phyloP scores from a whole-genome alignment of 2,888 invertebrate species.

The Mayetiola destructor region DNA sequence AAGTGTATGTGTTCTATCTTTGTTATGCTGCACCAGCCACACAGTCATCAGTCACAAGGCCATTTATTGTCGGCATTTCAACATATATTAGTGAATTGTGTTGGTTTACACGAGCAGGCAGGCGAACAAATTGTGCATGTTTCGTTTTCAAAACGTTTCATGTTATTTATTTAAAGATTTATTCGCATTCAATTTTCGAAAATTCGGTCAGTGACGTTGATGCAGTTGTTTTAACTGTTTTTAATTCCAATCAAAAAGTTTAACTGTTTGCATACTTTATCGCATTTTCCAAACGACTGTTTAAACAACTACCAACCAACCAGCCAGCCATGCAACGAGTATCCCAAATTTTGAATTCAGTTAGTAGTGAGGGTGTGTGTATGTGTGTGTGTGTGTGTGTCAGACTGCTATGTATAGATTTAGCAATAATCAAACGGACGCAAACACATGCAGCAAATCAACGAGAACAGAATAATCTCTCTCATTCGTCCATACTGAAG shows the following conservation, averaged over 20 bases:
- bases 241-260: slow-evolving; percentile 12
- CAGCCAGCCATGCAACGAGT: neutral
- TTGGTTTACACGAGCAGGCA: no score
- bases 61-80: no score
- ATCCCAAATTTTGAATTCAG: neutral
- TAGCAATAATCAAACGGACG: neutral
- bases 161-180: slow-evolving; percentile 7
- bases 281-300: slow-evolving; percentile 10
- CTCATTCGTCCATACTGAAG: neutral
- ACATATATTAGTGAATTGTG: no score
- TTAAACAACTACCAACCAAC: neutral
- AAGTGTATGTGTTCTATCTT: no score
- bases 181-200: neutral
- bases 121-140: slow-evolving; percentile 2
- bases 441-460: no score
- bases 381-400: neutral
- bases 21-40: no score
- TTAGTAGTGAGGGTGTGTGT: neutral
- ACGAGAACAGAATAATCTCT: neutral
- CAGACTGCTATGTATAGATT: neutral
- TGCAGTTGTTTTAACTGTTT: neutral
- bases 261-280: slow-evolving; percentile 11
- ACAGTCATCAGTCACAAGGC: no score
- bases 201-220: slow-evolving; percentile 2
- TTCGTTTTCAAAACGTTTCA: neutral